Evolutionary conservation across 2,113 vertebrate genomes (phyloP).

Genomic region (Mesocricetus auratus): DNA sequence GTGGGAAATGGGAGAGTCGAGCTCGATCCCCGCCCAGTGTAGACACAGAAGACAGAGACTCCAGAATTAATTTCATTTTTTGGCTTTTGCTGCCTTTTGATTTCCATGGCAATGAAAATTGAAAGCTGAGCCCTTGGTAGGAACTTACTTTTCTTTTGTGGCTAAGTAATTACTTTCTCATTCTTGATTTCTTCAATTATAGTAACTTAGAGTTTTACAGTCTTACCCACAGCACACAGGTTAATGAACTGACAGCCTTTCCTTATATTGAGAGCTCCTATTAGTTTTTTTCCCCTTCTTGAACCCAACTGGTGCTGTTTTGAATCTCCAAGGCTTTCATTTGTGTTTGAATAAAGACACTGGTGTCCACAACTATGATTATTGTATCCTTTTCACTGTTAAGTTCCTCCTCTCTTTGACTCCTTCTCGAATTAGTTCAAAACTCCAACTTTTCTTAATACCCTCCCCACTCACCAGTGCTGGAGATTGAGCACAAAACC

Average conservation of each 20-base stretch:
- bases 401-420: not conserved
- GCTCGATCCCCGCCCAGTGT: not conserved
- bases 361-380: not conserved
- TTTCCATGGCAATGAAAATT: constrained; percentile 59
- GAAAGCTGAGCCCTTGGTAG: constrained; percentile 5
- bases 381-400: not conserved
- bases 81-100: constrained; percentile 16
- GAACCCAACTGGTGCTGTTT: not conserved
- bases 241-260: constrained; percentile 1
- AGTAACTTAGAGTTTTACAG: constrained; percentile 16
- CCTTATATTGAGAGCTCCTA: not conserved
- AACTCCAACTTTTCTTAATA: not conserved
- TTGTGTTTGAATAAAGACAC: not conserved
- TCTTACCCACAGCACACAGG: not conserved
- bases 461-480: not conserved
- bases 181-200: constrained; percentile 30
- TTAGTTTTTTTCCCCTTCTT: not conserved
- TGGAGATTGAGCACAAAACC: not conserved
- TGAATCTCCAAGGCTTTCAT: not conserved
- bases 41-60: not conserved
- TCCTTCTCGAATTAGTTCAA: not conserved
- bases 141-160: constrained; percentile 56
- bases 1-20: not conserved
- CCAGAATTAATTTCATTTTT: not conserved
- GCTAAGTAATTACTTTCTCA: constrained; percentile 48